Evolutionary conservation across 2,888 invertebrate species (phyloP).

Genomic region (Tolmerus cingulatus): DNA sequence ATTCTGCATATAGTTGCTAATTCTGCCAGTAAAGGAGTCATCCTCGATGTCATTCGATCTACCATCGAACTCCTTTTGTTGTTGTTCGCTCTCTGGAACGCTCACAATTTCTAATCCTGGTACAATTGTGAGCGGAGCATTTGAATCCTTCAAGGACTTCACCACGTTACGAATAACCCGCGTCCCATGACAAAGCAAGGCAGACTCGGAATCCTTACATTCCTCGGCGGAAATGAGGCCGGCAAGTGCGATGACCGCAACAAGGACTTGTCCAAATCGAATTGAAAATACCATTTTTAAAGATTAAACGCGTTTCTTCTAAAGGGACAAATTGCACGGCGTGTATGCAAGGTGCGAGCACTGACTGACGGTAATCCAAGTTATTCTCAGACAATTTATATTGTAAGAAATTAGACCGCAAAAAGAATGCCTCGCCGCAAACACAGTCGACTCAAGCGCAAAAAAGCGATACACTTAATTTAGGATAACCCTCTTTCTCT

Average conservation of each 20-base stretch:
- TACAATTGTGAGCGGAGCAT: slow-evolving; percentile 57
- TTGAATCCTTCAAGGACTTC: slow-evolving; percentile 64
- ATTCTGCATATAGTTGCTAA: slow-evolving; percentile 74
- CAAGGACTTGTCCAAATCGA: not conserved
- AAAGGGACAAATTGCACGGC: not conserved
- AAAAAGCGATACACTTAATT: slow-evolving; percentile 44
- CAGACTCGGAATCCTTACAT: slow-evolving; percentile 57
- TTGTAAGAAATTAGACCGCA: slow-evolving; percentile 41
- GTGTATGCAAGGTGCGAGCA: slow-evolving; percentile 33
- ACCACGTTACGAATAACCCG: slow-evolving; percentile 66
- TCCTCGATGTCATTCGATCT: slow-evolving; percentile 61
- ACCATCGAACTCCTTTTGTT: slow-evolving; percentile 58
- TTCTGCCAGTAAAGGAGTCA: slow-evolving; percentile 64
- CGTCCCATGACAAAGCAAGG: slow-evolving; percentile 65
- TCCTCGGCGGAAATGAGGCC: slow-evolving; percentile 41
- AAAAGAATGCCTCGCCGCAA: not conserved
- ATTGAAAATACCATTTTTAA: not conserved
- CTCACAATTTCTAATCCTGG: slow-evolving; percentile 61
- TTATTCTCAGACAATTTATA: slow-evolving; percentile 45
- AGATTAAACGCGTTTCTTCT: not conserved
- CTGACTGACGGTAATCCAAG: slow-evolving; percentile 24
- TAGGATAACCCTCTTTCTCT: slow-evolving; percentile 40
- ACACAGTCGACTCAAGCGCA: not conserved
- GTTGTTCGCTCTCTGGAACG: slow-evolving; percentile 53
- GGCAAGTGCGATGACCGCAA: not conserved